Conservation (phyloP, 2,797 vertebrate species). For the Muscicapa comitata region DNA sequence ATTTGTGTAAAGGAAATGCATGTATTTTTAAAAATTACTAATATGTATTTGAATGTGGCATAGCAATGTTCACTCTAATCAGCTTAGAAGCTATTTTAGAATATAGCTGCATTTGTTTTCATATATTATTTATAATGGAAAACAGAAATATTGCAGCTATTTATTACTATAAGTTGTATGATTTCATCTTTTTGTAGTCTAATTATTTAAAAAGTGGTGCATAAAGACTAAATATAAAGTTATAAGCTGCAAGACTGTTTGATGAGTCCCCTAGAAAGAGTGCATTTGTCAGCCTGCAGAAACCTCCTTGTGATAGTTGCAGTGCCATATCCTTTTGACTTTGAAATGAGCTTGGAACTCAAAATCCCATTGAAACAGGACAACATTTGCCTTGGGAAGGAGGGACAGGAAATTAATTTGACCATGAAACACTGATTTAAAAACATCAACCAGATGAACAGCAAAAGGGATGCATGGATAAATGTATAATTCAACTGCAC, state of each 20-base stretch:
- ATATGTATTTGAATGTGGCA: not conserved
- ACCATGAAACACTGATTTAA: not conserved
- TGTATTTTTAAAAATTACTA: not conserved
- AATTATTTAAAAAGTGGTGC: not conserved
- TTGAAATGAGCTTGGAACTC: not conserved
- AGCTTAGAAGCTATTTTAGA: not conserved
- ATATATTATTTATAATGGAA: not conserved
- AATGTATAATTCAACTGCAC: not conserved
- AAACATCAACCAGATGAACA: constrained; percentile 19
- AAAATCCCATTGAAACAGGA: not conserved
- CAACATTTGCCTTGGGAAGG: not conserved
- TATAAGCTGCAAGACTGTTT: not conserved
- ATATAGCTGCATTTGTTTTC: not conserved
- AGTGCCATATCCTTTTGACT: not conserved
- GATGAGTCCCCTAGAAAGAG: not conserved
- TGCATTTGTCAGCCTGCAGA: not conserved
- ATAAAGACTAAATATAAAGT: not conserved
- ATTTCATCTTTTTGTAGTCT: not conserved
- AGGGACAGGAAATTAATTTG: not conserved
- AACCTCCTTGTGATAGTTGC: not conserved
- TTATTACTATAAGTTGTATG: not conserved
- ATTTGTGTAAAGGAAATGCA: not conserved
- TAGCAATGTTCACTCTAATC: not conserved
- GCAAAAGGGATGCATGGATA: not conserved
- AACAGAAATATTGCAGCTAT: not conserved